Percentiles rank a stretch among this genome's conserved stretches.
Conservation (phyloP, 2,113 vertebrate species). For the Proterorhinus semilunaris region DNA sequence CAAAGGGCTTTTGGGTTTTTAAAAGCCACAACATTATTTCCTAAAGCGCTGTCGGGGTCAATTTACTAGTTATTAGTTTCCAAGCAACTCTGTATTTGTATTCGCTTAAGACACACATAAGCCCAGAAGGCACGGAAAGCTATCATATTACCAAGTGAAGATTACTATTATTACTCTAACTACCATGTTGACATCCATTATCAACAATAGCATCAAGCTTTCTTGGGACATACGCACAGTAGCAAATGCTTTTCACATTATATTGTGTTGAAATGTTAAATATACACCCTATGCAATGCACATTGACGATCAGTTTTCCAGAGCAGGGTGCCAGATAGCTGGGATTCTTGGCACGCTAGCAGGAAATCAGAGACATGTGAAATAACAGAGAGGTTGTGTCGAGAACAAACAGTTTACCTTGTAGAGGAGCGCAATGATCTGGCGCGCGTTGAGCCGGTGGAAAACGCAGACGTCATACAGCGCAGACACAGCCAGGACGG, state of each 20-base stretch:
- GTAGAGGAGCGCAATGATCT: conserved; percentile 82
- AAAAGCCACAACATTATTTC: not conserved
- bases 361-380: conserved; percentile 34
- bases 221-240: conserved; percentile 11
- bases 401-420: conserved; percentile 81
- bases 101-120: not conserved
- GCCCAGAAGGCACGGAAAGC: not conserved
- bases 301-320: conserved; percentile 25
- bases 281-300: conserved; percentile 5
- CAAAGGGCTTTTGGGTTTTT: not conserved
- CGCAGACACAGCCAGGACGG: conserved; percentile 90
- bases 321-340: conserved; percentile 11
- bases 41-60: not conserved
- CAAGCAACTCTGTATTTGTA: not conserved
- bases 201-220: not conserved
- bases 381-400: not conserved
- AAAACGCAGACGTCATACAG: conserved; percentile 92
- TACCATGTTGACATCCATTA: conserved; percentile 8
- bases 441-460: conserved; percentile 85
- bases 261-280: conserved; percentile 48
- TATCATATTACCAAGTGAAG: not conserved
- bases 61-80: not conserved
- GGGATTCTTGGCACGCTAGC: not conserved
- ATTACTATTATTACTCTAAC: not conserved
- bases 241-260: conserved; percentile 50